Percentiles rank a stretch among this genome's conserved stretches.
Evolutionary conservation across 1,140 invertebrate genomes (phyloP).

Genomic region (Pollicipes pollicipes): DNA sequence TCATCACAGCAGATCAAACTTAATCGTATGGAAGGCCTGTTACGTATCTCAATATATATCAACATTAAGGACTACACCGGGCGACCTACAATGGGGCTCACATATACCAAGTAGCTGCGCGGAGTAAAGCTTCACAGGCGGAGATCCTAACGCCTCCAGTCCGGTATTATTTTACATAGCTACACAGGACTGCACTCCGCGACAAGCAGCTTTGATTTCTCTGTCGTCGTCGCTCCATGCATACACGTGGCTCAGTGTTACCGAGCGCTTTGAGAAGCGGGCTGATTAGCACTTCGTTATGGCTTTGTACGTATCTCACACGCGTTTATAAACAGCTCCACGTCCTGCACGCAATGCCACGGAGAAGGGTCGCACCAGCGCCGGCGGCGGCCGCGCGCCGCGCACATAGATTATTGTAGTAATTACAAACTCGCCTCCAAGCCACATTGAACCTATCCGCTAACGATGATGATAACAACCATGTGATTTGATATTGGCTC

Average conservation of each 20-base stretch:
- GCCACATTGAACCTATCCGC: background rate
- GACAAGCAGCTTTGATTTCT: background rate
- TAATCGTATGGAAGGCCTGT: background rate
- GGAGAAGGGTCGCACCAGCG: background rate
- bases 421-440: background rate
- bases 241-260: background rate
- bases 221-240: background rate
- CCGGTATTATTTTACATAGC: background rate
- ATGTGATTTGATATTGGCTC: background rate
- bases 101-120: slow-evolving; percentile 1
- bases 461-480: slow-evolving; percentile 2
- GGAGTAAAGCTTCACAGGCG: slow-evolving; percentile 1
- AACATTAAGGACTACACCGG: background rate
- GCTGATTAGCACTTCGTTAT: background rate
- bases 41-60: slow-evolving; percentile 1
- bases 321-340: background rate
- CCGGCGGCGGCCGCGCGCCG: too few relatives aligned
- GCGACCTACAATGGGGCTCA: background rate
- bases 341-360: background rate
- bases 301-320: background rate
- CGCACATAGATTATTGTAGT: background rate
- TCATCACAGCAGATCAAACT: slow-evolving; percentile 1
- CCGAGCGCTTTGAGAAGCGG: too few relatives aligned
- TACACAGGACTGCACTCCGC: background rate
- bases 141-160: background rate